Percentiles rank a stretch among this genome's conserved stretches.
phyloP scores from a whole-genome alignment of 2,888 invertebrate genomes.

The Harpagoxenus sublaevis region DNA sequence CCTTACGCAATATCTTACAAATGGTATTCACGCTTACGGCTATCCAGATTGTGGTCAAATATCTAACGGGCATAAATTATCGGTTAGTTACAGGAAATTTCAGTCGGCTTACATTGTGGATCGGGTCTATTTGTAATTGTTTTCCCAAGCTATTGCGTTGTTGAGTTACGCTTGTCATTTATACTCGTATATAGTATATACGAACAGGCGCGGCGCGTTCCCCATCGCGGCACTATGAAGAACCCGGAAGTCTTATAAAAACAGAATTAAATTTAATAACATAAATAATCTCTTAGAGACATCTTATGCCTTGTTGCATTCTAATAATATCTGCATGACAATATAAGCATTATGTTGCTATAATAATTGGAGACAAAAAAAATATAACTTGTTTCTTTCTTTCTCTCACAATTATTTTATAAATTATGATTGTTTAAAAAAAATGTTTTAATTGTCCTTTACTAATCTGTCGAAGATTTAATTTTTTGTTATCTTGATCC shows the following conservation, averaged over 20 bases:
- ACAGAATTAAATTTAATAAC: conserved; percentile 24
- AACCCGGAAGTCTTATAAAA: conserved; percentile 41
- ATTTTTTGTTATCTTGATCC: neutral
- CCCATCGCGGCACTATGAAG: neutral
- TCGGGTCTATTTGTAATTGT: conserved; percentile 50
- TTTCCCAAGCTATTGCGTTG: conserved; percentile 38
- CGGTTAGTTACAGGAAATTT: neutral
- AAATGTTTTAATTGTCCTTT: neutral
- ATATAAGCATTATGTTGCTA: neutral
- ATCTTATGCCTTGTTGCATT: neutral
- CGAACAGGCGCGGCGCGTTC: neutral
- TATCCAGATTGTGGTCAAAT: conserved; percentile 1
- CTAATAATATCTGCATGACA: neutral
- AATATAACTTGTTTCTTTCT: neutral
- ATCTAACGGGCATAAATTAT: conserved; percentile 45
- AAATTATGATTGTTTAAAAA: neutral
- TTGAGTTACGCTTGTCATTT: conserved; percentile 33
- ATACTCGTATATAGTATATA: conserved; percentile 24
- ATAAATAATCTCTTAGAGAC: conserved; percentile 17
- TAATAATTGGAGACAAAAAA: neutral
- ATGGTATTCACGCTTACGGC: conserved; percentile 17
- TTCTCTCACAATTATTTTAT: neutral
- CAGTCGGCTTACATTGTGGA: neutral
- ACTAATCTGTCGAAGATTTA: neutral
- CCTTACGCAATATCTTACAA: conserved; percentile 43